These are phyloP conservation scores for Solea solea DNA, from an alignment of 2,113 vertebrate genomes.

Conservation along the genomic window DNA sequence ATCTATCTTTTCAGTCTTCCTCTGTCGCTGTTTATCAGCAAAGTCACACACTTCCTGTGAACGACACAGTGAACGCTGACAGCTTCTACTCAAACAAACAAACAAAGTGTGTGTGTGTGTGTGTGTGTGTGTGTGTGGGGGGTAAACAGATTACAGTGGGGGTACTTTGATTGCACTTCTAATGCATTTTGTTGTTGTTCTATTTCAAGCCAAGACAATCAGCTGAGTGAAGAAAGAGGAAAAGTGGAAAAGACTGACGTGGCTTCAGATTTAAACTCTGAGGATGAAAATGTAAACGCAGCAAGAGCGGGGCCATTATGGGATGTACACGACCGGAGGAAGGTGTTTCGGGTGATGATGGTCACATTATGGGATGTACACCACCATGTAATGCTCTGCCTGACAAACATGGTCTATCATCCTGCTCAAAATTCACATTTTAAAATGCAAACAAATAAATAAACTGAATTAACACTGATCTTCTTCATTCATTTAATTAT, in stretches of 20 bases:
- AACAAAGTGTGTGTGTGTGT: slow-evolving; percentile 11
- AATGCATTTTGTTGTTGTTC: slow-evolving; percentile 47
- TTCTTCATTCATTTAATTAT: too few relatives aligned
- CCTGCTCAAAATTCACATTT: too few relatives aligned
- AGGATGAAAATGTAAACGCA: too few relatives aligned
- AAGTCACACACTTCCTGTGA: slow-evolving; percentile 16
- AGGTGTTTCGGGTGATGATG: too few relatives aligned
- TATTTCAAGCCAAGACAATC: slow-evolving; percentile 46
- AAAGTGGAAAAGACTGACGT: not conserved
- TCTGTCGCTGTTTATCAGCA: slow-evolving; percentile 21
- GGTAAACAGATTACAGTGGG: slow-evolving; percentile 46
- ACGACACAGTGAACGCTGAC: slow-evolving; percentile 3
- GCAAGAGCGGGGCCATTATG: too few relatives aligned
- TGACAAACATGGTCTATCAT: too few relatives aligned
- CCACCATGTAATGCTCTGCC: too few relatives aligned
- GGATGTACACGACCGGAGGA: too few relatives aligned
- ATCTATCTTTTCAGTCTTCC: slow-evolving; percentile 35
- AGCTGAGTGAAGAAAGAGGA: slow-evolving; percentile 23
- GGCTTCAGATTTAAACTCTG: not conserved
- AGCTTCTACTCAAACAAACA: slow-evolving; percentile 18
- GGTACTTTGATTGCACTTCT: slow-evolving; percentile 32
- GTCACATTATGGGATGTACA: too few relatives aligned
- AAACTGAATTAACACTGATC: too few relatives aligned
- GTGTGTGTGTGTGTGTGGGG: not conserved
- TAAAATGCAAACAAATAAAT: too few relatives aligned